Evolutionary conservation across 2,888 invertebrate species (phyloP).

Genomic region (Xanthostigma xanthostigma): DNA sequence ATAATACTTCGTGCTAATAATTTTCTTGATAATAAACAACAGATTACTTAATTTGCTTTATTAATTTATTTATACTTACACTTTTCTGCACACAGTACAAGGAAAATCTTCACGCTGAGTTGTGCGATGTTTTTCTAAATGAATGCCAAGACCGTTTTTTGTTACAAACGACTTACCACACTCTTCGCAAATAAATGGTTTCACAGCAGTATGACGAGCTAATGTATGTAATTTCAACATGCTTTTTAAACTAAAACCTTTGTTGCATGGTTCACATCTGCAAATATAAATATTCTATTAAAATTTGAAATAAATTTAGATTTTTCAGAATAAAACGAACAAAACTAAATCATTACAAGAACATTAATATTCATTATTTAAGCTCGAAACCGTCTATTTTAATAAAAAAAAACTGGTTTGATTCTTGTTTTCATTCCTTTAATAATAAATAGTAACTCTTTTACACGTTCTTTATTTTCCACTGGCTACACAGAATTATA

Average conservation of each 20-base stretch:
- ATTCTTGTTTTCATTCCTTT: neutral
- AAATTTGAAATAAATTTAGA: neutral
- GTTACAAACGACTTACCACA: constrained; percentile 31
- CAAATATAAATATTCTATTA: constrained; percentile 10
- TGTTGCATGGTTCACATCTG: constrained; percentile 38
- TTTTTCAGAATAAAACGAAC: neutral
- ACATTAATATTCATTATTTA: constrained; percentile 4
- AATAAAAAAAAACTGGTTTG: neutral
- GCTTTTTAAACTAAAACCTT: constrained; percentile 36
- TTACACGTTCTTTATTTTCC: too few species aligned
- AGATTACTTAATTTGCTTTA: neutral
- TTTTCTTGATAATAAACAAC: neutral
- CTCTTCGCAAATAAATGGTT: constrained; percentile 29
- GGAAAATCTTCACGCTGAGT: constrained; percentile 27
- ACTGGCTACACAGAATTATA: too few species aligned
- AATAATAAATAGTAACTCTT: too few species aligned
- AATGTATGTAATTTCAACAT: constrained; percentile 37
- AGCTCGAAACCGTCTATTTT: neutral
- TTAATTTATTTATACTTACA: constrained; percentile 19
- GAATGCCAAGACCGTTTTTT: constrained; percentile 31
- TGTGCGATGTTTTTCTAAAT: constrained; percentile 31
- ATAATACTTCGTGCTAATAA: neutral
- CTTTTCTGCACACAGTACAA: constrained; percentile 29
- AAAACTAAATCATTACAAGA: neutral
- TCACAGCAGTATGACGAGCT: constrained; percentile 30